Percentiles rank a stretch among this genome's conserved stretches.
phyloP scores from a whole-genome alignment of 2,113 vertebrate species.

The Orthonyx spaldingii region DNA sequence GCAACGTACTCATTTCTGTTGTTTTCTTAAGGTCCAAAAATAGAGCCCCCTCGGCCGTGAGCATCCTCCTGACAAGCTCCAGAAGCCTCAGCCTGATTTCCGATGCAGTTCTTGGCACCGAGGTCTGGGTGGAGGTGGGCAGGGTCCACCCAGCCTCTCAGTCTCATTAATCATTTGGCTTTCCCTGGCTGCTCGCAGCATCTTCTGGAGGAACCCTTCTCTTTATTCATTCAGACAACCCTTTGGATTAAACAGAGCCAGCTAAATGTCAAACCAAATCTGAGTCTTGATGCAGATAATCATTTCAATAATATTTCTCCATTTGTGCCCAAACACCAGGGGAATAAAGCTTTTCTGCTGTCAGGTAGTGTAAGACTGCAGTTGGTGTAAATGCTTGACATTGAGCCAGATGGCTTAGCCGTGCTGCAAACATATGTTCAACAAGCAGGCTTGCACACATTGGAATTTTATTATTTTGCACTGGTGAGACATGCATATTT shows the following conservation, averaged over 20 bases:
- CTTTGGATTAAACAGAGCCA: conserved; percentile 99
- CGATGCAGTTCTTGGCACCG: conserved; percentile 87
- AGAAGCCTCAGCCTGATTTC: conserved; percentile 79
- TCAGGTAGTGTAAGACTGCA: conserved; percentile 99
- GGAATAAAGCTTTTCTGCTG: conserved; percentile 99
- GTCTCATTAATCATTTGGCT: conserved; percentile 99
- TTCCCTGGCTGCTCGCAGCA: conserved; percentile 81
- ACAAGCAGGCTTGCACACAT: conserved; percentile 95
- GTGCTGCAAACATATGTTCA: conserved; percentile 99
- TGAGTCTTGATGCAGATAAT: conserved; percentile 99
- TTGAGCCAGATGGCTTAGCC: conserved; percentile 99
- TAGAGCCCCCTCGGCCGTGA: neutral
- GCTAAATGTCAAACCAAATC: conserved; percentile 99
- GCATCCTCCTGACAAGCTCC: conserved; percentile 72
- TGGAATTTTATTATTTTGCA: conserved; percentile 99
- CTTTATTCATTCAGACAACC: conserved; percentile 98
- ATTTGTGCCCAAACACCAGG: conserved; percentile 98
- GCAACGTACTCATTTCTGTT: neutral
- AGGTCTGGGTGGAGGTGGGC: conserved; percentile 97
- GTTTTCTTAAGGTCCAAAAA: conserved; percentile 59
- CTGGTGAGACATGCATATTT: conserved; percentile 91
- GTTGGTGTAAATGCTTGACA: conserved; percentile 99
- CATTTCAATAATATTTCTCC: conserved; percentile 99
- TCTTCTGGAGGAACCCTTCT: conserved; percentile 95
- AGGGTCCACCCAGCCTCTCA: conserved; percentile 92